Evolutionary conservation across 2,113 vertebrate species (phyloP), one percentile per base, ranked within the genome.

Genomic region (Hippocampus comes): DNA sequence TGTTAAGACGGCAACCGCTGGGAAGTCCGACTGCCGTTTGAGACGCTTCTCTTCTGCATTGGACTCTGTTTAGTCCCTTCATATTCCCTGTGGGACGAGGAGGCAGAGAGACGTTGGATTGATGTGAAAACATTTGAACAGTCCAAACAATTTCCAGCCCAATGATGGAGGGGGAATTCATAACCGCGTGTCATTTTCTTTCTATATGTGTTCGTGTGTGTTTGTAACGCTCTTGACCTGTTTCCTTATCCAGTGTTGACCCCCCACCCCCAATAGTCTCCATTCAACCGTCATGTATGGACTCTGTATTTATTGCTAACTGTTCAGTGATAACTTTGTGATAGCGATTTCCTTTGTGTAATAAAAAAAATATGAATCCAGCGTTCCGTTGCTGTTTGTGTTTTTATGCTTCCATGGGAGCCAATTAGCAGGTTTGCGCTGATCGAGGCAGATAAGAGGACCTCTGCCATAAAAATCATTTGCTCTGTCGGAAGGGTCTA

Each of bases 261-360:
- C 68, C 68, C 78, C n/a, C 68, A 76, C n/a, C 21, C 14, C 23
- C 68, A 74, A 76, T 90, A 88, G 85, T 84, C 81, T 46, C 84
- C 83, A 80, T 87, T 78, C 79, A 78, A 83, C 84, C 85, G 85
- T 89, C 49, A 46, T 89, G 85, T 90, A 83, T 70, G 72, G 78
- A 86, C 85, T 78, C 82, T 82, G 86, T 91, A 91, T 91, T 92
- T 92, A 91, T 91, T 92, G 89, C 84, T 91, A 85, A 84, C 81
- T 86, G 87, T 91, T 85, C 73, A 80, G 83, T 90, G 86, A 90
- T 85, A 91, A 86, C 88, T 92, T 91, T 92, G 89, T 91, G 88
- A 88, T 91, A 90, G 88, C 81, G 81, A 82, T 82, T 88, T 87
- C 88, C 86, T 90, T 90, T 90, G 79, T 91, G 88, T 89, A 92